Percentiles rank a stretch among this genome's conserved stretches.
Evolutionary conservation across 2,888 invertebrate genomes (phyloP).

Genomic region (Spialia ferax): DNA sequence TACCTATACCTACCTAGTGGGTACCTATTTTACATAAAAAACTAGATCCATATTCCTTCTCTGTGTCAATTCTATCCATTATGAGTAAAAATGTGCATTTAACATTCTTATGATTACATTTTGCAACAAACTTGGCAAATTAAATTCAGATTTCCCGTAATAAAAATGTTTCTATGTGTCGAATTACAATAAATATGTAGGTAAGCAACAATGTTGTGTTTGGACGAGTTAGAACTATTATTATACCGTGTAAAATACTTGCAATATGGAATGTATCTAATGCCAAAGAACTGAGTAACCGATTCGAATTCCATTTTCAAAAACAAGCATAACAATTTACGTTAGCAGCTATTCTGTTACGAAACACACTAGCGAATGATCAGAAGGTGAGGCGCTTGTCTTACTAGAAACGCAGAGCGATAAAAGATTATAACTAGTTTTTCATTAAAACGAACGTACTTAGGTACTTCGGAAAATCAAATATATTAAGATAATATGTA

Average conservation of each 20-base stretch:
- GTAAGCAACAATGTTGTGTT: not conserved
- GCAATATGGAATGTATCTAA: conserved; percentile 3
- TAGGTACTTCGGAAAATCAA: too few species aligned
- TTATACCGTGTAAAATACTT: not conserved
- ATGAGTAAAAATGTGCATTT: too few species aligned
- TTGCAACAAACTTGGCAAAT: too few species aligned
- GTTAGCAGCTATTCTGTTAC: conserved; percentile 46
- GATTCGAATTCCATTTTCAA: conserved; percentile 63
- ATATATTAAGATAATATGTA: too few species aligned
- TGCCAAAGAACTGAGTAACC: conserved; percentile 33
- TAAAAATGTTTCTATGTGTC: conserved; percentile 1
- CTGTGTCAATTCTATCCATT: too few species aligned
- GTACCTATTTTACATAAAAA: too few species aligned
- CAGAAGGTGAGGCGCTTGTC: conserved; percentile 36
- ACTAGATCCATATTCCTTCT: too few species aligned
- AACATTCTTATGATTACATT: too few species aligned
- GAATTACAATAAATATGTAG: not conserved
- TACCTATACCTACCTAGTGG: too few species aligned
- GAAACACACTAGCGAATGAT: conserved; percentile 45
- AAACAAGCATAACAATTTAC: conserved; percentile 64
- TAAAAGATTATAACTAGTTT: not conserved
- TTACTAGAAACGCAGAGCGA: not conserved
- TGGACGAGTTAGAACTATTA: not conserved
- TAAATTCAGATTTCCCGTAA: too few species aligned
- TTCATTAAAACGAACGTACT: too few species aligned